These are phyloP conservation scores for Lepidothrix coronata DNA, from an alignment of 2,113 vertebrate genomes.

Conservation along the genomic window DNA sequence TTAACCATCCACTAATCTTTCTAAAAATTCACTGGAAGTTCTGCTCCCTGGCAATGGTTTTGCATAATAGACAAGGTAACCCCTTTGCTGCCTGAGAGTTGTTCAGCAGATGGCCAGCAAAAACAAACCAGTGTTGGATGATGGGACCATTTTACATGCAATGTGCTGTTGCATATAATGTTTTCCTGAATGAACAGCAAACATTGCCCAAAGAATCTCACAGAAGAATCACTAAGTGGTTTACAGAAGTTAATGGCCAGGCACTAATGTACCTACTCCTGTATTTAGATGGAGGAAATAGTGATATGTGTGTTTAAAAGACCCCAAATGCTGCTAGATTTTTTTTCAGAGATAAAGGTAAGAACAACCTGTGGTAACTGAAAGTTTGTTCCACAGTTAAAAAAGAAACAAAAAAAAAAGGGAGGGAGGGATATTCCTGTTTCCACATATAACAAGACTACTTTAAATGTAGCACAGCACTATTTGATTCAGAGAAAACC, in stretches of 20 bases:
- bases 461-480: not conserved
- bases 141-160: not conserved
- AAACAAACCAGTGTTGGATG: not conserved
- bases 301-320: not conserved
- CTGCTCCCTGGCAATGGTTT: not conserved
- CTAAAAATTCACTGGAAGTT: not conserved
- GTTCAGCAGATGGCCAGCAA: not conserved
- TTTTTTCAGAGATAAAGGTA: not conserved
- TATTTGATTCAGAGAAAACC: not conserved
- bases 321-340: not conserved
- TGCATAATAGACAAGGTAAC: not conserved
- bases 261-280: not conserved
- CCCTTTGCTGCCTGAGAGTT: not conserved
- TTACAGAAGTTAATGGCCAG: conserved; percentile 29
- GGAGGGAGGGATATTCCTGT: not conserved
- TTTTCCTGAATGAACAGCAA: conserved; percentile 27
- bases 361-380: not conserved
- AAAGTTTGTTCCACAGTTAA: not conserved
- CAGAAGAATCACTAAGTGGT: not conserved
- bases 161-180: not conserved
- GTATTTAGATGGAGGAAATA: not conserved
- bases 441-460: not conserved
- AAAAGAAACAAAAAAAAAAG: not conserved
- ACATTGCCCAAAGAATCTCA: not conserved
- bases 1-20: not conserved